A percentile compares a stretch with the other conserved stretches of the same genome.
These are phyloP conservation scores for Cottus gobio DNA, from an alignment of 2,113 vertebrate genomes.

Conservation along the genomic window DNA sequence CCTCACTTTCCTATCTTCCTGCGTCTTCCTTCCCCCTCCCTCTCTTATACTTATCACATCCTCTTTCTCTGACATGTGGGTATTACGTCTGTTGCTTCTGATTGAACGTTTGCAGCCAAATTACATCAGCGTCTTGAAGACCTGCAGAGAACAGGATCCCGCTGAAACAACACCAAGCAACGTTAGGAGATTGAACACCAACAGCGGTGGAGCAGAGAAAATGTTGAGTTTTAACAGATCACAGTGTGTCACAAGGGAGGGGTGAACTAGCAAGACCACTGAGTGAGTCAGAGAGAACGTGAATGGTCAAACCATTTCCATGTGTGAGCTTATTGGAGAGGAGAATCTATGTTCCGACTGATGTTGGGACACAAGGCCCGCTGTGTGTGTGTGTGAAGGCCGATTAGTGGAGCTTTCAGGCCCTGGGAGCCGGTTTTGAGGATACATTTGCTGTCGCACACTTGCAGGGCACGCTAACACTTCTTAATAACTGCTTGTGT, in stretches of 20 bases:
- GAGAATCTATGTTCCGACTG: constrained; percentile 24
- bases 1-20: constrained; percentile 68
- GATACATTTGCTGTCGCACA: constrained; percentile 22
- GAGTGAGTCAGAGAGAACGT: constrained; percentile 49
- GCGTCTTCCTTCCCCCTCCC: constrained; percentile 39
- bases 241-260: constrained; percentile 29
- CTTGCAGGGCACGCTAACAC: constrained; percentile 35
- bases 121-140: constrained; percentile 40
- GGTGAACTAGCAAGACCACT: constrained; percentile 15
- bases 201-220: constrained; percentile 1
- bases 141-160: constrained; percentile 2
- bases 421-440: constrained; percentile 32
- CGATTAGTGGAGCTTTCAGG: constrained; percentile 13
- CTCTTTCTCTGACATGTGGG: constrained; percentile 57
- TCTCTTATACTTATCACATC: constrained; percentile 62
- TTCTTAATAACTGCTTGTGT: constrained; percentile 48
- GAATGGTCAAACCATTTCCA: constrained; percentile 56
- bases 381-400: constrained; percentile 8
- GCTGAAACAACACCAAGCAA: constrained; percentile 13
- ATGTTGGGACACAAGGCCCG: neutral
- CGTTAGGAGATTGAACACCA: constrained; percentile 6
- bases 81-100: constrained; percentile 49
- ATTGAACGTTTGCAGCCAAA: constrained; percentile 33
- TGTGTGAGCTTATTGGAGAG: constrained; percentile 39
- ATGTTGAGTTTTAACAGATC: constrained; percentile 48